Percentiles rank a stretch among this genome's conserved stretches.
phyloP scores from a whole-genome alignment of 2,113 vertebrate genomes.

The Callipepla squamata region DNA sequence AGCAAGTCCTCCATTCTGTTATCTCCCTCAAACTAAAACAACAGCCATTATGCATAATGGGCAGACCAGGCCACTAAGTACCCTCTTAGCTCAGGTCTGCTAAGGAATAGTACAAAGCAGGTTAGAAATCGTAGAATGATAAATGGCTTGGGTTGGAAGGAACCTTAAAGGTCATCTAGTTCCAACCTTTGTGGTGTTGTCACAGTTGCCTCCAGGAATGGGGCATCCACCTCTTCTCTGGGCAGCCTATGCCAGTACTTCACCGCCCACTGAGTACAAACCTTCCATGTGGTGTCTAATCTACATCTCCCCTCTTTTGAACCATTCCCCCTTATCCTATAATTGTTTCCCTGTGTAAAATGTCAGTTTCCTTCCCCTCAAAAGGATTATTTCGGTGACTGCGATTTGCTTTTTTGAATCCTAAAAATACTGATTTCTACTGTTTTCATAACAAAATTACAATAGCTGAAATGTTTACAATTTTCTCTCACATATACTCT shows the following conservation, averaged over 20 bases:
- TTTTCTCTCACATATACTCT: background rate
- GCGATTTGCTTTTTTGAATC: background rate
- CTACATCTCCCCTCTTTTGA: background rate
- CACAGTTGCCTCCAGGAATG: background rate
- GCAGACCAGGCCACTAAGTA: background rate
- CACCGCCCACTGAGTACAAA: background rate
- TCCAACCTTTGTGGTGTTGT: background rate
- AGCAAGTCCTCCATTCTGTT: background rate
- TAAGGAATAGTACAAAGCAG: accelerated
- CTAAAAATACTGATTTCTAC: background rate
- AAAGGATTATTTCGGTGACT: accelerated
- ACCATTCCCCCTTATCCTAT: background rate
- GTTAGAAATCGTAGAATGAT: background rate
- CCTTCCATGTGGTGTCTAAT: background rate
- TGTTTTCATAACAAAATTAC: background rate
- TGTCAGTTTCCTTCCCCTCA: background rate
- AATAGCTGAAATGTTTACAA: background rate
- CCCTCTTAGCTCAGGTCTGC: background rate
- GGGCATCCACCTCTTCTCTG: background rate
- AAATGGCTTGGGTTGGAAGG: background rate
- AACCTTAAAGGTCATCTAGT: background rate
- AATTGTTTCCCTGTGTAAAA: background rate
- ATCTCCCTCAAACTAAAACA: accelerated
- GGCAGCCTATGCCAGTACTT: background rate
- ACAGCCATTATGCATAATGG: accelerated